A percentile compares a stretch with the other conserved stretches of the same genome.
Evolutionary conservation across 1,140 invertebrate genomes (phyloP).

Genomic region (Whitmania pigra): DNA sequence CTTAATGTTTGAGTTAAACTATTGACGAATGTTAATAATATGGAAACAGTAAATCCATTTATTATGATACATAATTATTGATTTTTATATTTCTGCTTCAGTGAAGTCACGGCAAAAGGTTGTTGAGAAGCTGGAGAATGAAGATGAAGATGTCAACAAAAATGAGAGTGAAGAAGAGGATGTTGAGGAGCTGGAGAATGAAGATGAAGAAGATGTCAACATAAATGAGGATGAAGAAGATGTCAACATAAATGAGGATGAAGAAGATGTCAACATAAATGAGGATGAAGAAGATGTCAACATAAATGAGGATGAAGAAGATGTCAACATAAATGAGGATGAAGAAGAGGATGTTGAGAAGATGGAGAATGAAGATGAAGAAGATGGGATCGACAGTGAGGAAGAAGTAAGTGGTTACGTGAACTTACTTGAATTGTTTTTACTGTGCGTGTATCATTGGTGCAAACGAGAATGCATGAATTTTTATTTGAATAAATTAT

Average conservation of each 20-base stretch:
- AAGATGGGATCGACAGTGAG: conserved; percentile 50
- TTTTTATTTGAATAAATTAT: neutral
- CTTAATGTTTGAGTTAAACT: neutral
- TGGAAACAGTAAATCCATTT: neutral
- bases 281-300: too few species aligned
- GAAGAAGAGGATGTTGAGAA: conserved; percentile 67
- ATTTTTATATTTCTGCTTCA: neutral
- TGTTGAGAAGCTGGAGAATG: conserved; percentile 40
- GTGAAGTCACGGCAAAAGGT: conserved; percentile 28
- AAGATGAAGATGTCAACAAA: too few species aligned
- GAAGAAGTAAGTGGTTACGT: conserved; percentile 47
- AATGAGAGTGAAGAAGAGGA: conserved; percentile 66
- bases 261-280: too few species aligned
- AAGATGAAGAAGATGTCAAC: conserved; percentile 52
- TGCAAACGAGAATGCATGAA: conserved; percentile 32
- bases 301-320: conserved; percentile 51
- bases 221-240: too few species aligned
- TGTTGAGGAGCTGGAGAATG: conserved; percentile 62
- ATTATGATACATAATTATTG: neutral
- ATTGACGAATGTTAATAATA: neutral
- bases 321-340: too few species aligned
- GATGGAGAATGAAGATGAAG: conserved; percentile 57
- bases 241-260: too few species aligned
- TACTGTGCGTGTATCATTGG: conserved; percentile 46
- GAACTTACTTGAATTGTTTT: conserved; percentile 28